Evolutionary conservation across 2,888 invertebrate species (phyloP), one percentile per base, ranked within the genome.

Genomic region (Saturnia pavonia): DNA sequence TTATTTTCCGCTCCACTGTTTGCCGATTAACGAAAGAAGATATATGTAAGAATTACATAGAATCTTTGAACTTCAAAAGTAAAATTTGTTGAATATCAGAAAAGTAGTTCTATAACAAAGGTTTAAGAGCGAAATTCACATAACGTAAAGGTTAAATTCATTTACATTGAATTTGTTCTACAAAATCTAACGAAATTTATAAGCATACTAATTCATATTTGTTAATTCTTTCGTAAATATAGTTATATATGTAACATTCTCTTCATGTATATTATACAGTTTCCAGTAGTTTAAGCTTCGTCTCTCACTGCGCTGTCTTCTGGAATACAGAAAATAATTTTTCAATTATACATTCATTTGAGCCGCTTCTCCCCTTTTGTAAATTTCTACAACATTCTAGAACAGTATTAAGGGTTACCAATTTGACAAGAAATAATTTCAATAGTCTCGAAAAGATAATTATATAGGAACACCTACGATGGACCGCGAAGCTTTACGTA

Each of bases 251-350:
- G 19, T 65, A 40, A 40, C 1, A 65, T 65, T 19, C 11, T 40
- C n/a, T 40, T 65, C 40, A 27, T 16, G 19, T 54, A 14, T 69
- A 48, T 34, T 66, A 40, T 42, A 70, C 40, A 67, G 54, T 45
- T 51, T 63, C 51, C 66, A 51, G 70, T 43, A 48, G 45, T 48
- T 63, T 92, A 93, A 89, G 92, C 91, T 85, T 91, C 92, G 80
- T 91, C 90, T 70, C 81, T 78, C 75, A 85, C 76, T 74, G 86
- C 84, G 78, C 85, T 83, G 84, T 81, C 86, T 80, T 91, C 90
- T 90, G 90, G 69, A 76, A 78, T 67, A 82, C 70, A 78, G 73
- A 75, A 74, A 42, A 25, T 4, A 27, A 14, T 0, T 22, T 51
- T 51, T 51, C 25, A 60, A 12, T 60, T 14, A 60, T 27, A 60